A percentile compares a stretch with the other conserved stretches of the same genome.
phyloP scores from a whole-genome alignment of 2,888 invertebrate species.

The Chrysomela aeneicollis region DNA sequence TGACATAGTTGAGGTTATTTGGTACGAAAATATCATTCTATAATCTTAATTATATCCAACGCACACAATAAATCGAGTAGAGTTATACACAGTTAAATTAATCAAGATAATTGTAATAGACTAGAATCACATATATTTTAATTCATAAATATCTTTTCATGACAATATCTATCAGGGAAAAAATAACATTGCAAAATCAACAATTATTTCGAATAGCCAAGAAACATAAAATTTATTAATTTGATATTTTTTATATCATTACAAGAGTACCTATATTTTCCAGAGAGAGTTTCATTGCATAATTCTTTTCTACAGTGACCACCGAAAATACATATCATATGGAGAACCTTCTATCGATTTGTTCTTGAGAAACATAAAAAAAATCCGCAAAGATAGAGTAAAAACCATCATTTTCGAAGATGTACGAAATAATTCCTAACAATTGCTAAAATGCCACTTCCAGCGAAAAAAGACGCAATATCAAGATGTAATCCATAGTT shows the following conservation, averaged over 20 bases:
- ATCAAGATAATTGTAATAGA: slow-evolving; percentile 42
- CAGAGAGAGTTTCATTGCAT: too few species aligned
- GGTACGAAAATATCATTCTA: slow-evolving; percentile 48
- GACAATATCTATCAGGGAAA: slow-evolving; percentile 41
- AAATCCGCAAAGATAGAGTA: too few species aligned
- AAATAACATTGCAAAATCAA: slow-evolving; percentile 25
- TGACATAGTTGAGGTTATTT: slow-evolving; percentile 39
- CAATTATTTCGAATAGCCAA: neutral
- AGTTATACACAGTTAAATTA: slow-evolving; percentile 27
- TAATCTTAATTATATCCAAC: slow-evolving; percentile 44
- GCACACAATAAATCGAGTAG: slow-evolving; percentile 46
- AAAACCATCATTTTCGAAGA: too few species aligned
- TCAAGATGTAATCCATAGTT: too few species aligned
- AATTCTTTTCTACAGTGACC: too few species aligned
- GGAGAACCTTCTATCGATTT: too few species aligned
- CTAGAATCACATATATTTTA: slow-evolving; percentile 50
- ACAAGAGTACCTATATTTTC: too few species aligned
- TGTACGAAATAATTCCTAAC: too few species aligned
- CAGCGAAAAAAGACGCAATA: too few species aligned
- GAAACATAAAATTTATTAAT: neutral
- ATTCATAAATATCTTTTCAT: slow-evolving; percentile 45
- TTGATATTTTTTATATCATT: neutral
- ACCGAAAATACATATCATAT: too few species aligned
- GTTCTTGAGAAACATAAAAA: too few species aligned
- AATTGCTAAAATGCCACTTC: too few species aligned